Evolutionary conservation across 2,797 vertebrate genomes (phyloP), one percentile per base, ranked within the genome.

Genomic region (Malurus leucopterus): DNA sequence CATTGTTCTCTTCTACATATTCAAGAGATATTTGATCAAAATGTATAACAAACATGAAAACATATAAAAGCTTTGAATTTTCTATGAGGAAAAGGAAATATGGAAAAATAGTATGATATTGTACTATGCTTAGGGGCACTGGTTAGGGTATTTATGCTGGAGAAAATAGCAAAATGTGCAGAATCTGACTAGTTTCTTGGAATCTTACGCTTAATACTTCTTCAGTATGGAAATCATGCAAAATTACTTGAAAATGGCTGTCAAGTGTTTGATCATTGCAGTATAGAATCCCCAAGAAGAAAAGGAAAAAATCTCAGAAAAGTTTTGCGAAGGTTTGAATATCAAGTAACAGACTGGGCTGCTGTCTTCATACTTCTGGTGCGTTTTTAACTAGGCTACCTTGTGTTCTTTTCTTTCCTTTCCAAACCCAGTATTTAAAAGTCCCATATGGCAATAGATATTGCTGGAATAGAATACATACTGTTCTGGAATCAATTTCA

Each of bases 311-410:
- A 87, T 49, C 20, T 30, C 43, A 65, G 47, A 70, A 82, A 95
- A 95, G 84, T 95, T 95, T 93, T 94, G 68, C 63, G 76, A 85
- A 83, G 59, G 64, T 88, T 86, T 95, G 94, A 93, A 95, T 95
- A 95, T 94, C 92, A 91, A 94, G 84, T 92, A 95, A 94, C 94
- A 95, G 95, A 88, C 93, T 88, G 88, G 94, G 87, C 89, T 93
- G 91, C 91, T 86, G 90, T 95, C 94, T 95, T 91, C 90, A 93
- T 95, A 84, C 88, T 96, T 95, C 91, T 96, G 90, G 58, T 90
- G 69, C 59, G 27, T 95, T 94, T 94, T 86, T 95, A 93, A 87
- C 84, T 93, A 91, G 88, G 81, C 91, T 94, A 94, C 93, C 90
- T 95, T 95, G 94, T 94, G 88, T 93, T 93, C 91, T 84, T 93